phyloP scores from a whole-genome alignment of 2,888 invertebrate genomes.

The Augiades crinisus region DNA sequence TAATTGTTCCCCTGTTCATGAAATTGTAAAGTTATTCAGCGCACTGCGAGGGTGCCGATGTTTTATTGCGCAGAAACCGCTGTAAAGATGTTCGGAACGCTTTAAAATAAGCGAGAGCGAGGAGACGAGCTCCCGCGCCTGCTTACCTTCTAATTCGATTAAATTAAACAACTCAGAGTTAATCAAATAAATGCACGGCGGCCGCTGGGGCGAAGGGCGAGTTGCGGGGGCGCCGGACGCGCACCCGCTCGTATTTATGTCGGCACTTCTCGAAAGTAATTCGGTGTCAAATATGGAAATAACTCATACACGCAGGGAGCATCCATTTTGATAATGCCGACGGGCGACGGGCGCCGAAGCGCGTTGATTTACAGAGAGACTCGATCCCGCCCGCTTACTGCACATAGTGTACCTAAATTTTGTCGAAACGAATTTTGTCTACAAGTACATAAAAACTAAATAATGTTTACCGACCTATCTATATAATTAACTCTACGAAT shows the following conservation, averaged over 20 bases:
- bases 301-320: conserved; percentile 77
- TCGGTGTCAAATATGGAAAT: conserved; percentile 82
- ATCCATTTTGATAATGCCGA: conserved; percentile 80
- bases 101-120: conserved; percentile 76
- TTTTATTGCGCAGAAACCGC: conserved; percentile 79
- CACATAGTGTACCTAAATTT: conserved; percentile 25
- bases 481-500: too few relatives aligned
- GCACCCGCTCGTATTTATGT: conserved; percentile 68
- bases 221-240: conserved; percentile 40
- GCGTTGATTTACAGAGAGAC: conserved; percentile 65
- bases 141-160: conserved; percentile 79
- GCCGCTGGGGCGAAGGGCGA: conserved; percentile 55
- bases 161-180: conserved; percentile 82
- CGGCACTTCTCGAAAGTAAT: conserved; percentile 81
- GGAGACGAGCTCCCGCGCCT: conserved; percentile 40
- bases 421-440: background rate
- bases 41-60: conserved; percentile 71
- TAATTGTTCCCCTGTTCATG: conserved; percentile 81
- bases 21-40: conserved; percentile 78
- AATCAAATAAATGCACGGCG: conserved; percentile 81
- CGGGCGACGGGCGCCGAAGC: conserved; percentile 61
- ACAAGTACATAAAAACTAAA: background rate
- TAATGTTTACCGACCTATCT: background rate
- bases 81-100: conserved; percentile 78
- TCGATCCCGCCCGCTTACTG: conserved; percentile 39